Conservation (phyloP, 2,888 invertebrate genomes). For the Diarsia rubi region DNA sequence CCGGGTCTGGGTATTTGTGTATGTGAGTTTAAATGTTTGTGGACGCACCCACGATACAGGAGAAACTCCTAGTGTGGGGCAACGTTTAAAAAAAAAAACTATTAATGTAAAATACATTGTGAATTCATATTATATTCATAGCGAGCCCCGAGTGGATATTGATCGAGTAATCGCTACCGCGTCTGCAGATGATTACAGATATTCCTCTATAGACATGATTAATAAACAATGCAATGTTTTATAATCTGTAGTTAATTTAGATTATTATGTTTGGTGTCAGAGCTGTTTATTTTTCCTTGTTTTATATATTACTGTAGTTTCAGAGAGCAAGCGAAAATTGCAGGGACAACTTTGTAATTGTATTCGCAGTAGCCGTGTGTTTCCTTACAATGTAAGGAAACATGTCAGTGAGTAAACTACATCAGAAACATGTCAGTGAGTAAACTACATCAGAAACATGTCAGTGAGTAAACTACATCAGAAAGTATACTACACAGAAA, state of each 20-base stretch:
- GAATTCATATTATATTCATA: not conserved
- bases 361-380: not conserved
- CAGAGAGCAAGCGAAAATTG: not conserved
- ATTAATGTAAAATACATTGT: not conserved
- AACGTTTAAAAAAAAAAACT: too few relatives aligned
- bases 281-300: not conserved
- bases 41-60: too few relatives aligned
- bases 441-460: too few relatives aligned
- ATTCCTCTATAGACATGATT: not conserved
- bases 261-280: not conserved
- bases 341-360: not conserved
- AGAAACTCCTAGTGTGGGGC: too few relatives aligned
- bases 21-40: too few relatives aligned
- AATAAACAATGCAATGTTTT: not conserved
- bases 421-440: too few relatives aligned
- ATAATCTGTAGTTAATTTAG: not conserved
- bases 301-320: not conserved
- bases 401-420: too few relatives aligned
- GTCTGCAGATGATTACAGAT: conserved; percentile 8
- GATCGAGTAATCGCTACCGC: not conserved
- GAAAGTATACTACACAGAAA: not conserved
- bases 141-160: not conserved
- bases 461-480: not conserved
- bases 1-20: too few relatives aligned
- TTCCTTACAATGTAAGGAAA: not conserved